Evolutionary conservation across 1,140 invertebrate species (phyloP), one percentile per base, ranked within the genome.

Genomic region (Pogonognathellus flavescens): DNA sequence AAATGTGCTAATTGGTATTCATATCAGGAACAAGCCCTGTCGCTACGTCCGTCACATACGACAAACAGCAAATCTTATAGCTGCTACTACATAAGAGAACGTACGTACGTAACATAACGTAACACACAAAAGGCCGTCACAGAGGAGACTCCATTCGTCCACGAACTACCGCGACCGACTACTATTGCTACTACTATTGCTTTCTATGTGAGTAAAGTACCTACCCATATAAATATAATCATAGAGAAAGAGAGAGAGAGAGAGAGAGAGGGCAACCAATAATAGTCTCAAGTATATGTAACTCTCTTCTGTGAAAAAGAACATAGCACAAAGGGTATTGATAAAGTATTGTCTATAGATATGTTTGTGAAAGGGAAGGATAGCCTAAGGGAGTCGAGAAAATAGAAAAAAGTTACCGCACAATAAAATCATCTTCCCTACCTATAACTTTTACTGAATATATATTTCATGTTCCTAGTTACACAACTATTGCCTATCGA

Each of bases 301-400:
- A 16, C 31, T 50, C 31, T 20, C n/a, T 13, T 70, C 10, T 22
- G 22, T 41, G 70, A 76, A 50, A 76, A 76, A 76, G 70, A 49
- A 50, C 70, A 76, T 49, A 31, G n/a, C 31, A 76, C 70, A 76
- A 76, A 49, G 41, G 70, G 14, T 76, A 76, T 76, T 76, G 25
- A 76, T 76, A 76, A 76, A 76, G 70, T 76, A 76, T 76, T 76
- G 70, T 76, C 70, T 76, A 76, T 76, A 76, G 70, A 76, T 76
- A 76, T 76, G 70, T 16, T 76, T 76, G 70, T 76, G 70, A 76
- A 76, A 76, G 16, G 70, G 70, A 76, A 76, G 31, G 41, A 76
- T 76, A 76, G 70, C 70, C 70, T 76, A 41, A 76, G 70, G 70
- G 70, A 76, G 70, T 5, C 70, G 31, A 76, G 70, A 76, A 76